Conservation (phyloP, 2,888 invertebrate species). For the Hesperia comma region DNA sequence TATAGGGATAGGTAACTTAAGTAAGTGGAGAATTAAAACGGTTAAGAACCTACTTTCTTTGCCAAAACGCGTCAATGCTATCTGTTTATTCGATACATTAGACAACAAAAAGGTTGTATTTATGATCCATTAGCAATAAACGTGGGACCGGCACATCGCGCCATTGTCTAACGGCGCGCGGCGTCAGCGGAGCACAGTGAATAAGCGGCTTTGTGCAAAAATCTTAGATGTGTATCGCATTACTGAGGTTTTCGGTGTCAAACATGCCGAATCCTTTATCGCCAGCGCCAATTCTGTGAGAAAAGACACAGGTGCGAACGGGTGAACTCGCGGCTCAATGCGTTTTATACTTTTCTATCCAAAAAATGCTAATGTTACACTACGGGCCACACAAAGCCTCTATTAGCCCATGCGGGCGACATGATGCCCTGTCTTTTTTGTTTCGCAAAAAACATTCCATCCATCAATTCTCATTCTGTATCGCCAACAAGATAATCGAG, state of each 20-base stretch:
- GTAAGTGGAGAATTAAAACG: no score
- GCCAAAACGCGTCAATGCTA: neutral
- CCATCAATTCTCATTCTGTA: conserved; percentile 55
- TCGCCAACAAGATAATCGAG: conserved; percentile 76
- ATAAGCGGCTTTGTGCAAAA: conserved; percentile 32
- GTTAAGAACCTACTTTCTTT: no score
- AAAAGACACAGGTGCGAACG: conserved; percentile 71
- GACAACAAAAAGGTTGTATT: conserved; percentile 16
- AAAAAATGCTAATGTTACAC: conserved; percentile 58
- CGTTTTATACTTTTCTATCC: conserved; percentile 20
- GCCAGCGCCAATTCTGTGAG: conserved; percentile 43
- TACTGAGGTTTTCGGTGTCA: conserved; percentile 65
- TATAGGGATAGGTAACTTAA: no score
- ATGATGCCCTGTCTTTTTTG: conserved; percentile 52
- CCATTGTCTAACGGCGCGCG: conserved; percentile 27
- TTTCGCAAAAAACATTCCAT: conserved; percentile 52
- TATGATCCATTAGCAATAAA: conserved; percentile 21
- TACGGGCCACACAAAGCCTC: conserved; percentile 50
- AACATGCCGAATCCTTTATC: conserved; percentile 58
- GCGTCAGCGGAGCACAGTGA: conserved; percentile 25
- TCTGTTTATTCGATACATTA: conserved; percentile 29
- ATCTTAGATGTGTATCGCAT: conserved; percentile 61
- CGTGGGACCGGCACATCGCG: conserved; percentile 27
- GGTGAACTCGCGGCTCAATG: conserved; percentile 49
- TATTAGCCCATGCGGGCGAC: conserved; percentile 63